Percentiles rank a stretch among this genome's conserved stretches.
These are phyloP conservation scores for Cebidichthys violaceus DNA, from an alignment of 2,113 vertebrate genomes.

Conservation along the genomic window DNA sequence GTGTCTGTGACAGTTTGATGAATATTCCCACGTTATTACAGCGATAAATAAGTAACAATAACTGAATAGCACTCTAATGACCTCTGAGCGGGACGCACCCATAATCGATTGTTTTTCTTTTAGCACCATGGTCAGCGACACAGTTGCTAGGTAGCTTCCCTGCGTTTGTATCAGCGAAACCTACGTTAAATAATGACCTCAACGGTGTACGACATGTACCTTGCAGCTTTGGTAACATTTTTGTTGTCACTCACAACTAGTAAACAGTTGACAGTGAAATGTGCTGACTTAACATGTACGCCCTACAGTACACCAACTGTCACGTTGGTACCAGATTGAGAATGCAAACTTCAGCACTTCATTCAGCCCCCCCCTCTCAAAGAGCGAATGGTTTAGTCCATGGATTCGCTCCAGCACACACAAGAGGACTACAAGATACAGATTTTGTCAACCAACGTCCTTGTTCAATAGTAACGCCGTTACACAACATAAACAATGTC, in stretches of 20 bases:
- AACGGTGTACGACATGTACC: background rate
- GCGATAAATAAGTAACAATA: no score
- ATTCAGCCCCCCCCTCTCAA: slow-evolving; percentile 15
- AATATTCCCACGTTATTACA: background rate
- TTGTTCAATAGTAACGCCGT: slow-evolving; percentile 24
- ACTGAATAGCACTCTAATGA: slow-evolving; percentile 18
- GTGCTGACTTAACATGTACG: background rate
- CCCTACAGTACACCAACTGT: background rate
- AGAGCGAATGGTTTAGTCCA: slow-evolving; percentile 77
- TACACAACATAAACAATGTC: slow-evolving; percentile 13
- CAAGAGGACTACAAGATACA: slow-evolving; percentile 55
- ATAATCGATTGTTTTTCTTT: slow-evolving; percentile 30
- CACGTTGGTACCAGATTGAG: background rate
- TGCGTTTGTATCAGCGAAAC: slow-evolving; percentile 59
- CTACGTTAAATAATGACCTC: background rate
- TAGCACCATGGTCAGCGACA: slow-evolving; percentile 81
- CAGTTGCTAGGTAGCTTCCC: slow-evolving; percentile 70
- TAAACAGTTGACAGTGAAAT: background rate
- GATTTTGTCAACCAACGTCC: slow-evolving; percentile 52
- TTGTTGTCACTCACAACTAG: background rate
- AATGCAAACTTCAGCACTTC: slow-evolving; percentile 67
- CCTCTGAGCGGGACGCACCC: slow-evolving; percentile 41
- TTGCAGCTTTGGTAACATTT: background rate
- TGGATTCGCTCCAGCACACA: slow-evolving; percentile 70
- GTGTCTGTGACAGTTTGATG: background rate